Evolutionary conservation across 2,113 vertebrate genomes (phyloP), one percentile per base, ranked within the genome.

Genomic region (Apeltes quadracus): DNA sequence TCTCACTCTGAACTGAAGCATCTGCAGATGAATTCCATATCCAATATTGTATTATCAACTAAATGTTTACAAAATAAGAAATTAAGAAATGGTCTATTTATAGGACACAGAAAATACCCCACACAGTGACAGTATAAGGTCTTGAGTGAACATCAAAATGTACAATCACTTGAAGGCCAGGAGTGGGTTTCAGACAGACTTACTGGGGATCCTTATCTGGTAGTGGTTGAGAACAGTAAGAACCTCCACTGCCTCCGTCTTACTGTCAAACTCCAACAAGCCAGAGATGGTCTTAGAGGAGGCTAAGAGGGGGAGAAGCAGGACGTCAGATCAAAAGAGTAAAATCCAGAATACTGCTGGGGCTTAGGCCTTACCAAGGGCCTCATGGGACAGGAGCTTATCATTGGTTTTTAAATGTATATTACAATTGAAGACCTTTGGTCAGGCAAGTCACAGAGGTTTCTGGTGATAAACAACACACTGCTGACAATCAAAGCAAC

Each of bases 181-280:
- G 18, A 39, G 13, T 6, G 54, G 34, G 14, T 11, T 18, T 23
- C 15, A 61, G 36, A 53, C 34, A 27, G 32, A 64, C 97, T 96
- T 92, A 99, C 97, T 98, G 76, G 97, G 96, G 86, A 98, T 97
- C 94, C 96, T 94, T 88, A 99, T 98, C 94, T 98, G 97, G 91
- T 97, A 97, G 90, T 99, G 97, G 93, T 99, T 99, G 76, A 99
- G 95, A 34, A 97, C 96, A 29, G 97, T 98, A 16, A 99, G 95
- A 61, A 96, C 96, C 93, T 99, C 97, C 67, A 99, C 96, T 9
- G 97, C 97, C 78, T 98, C 95, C 2, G 96, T 98, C 93, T 98
- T 99, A 64, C 95, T 96, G 87, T 98, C 95, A 93, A 98, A 99
- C 82, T 99, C 97, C 87, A 99, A 86, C 5, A 99, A 85, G 54